Evolutionary conservation across 92 coral and sea anemone genomes (phyloP).

Genomic region (Scolanthus callimorphus): DNA sequence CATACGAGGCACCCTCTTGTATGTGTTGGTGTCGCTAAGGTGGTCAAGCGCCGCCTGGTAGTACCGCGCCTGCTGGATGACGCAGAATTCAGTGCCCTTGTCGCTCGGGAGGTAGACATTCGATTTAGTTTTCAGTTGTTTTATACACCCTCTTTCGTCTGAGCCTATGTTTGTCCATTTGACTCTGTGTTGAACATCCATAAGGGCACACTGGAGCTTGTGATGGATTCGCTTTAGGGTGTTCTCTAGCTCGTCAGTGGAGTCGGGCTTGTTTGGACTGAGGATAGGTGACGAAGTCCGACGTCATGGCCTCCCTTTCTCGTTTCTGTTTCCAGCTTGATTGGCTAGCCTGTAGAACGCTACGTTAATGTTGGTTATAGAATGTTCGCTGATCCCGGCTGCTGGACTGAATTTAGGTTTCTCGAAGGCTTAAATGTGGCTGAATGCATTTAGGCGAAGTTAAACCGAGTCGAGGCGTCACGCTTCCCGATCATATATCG

Average conservation of each 20-base stretch:
- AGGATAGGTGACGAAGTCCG: slow-evolving; percentile 31
- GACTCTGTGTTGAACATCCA: slow-evolving; percentile 1
- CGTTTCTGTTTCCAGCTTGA: too few relatives aligned
- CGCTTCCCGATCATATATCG: too few relatives aligned
- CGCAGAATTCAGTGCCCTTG: too few relatives aligned
- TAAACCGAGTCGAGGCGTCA: too few relatives aligned
- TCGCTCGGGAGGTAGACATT: slow-evolving; percentile 33
- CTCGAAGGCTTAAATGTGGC: too few relatives aligned
- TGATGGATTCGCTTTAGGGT: slow-evolving; percentile 8
- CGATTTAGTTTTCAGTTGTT: slow-evolving; percentile 5
- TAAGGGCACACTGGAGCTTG: slow-evolving; percentile 8
- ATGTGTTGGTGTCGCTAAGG: slow-evolving; percentile 29
- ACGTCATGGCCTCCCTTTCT: too few relatives aligned
- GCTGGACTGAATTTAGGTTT: too few relatives aligned
- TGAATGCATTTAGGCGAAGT: too few relatives aligned
- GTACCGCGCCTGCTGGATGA: slow-evolving; percentile 13
- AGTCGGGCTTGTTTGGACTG: slow-evolving; percentile 30
- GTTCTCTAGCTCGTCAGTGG: slow-evolving; percentile 27
- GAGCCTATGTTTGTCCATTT: slow-evolving; percentile 41
- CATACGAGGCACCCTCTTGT: slow-evolving; percentile 33
- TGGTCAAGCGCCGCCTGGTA: slow-evolving; percentile 33
- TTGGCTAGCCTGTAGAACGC: too few relatives aligned
- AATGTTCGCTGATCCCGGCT: too few relatives aligned
- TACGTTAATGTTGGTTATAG: too few relatives aligned
- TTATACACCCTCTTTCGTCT: slow-evolving; percentile 15